Evolutionary conservation across 2,888 invertebrate genomes (phyloP).

Genomic region (Xanthorhoe spadicearia): DNA sequence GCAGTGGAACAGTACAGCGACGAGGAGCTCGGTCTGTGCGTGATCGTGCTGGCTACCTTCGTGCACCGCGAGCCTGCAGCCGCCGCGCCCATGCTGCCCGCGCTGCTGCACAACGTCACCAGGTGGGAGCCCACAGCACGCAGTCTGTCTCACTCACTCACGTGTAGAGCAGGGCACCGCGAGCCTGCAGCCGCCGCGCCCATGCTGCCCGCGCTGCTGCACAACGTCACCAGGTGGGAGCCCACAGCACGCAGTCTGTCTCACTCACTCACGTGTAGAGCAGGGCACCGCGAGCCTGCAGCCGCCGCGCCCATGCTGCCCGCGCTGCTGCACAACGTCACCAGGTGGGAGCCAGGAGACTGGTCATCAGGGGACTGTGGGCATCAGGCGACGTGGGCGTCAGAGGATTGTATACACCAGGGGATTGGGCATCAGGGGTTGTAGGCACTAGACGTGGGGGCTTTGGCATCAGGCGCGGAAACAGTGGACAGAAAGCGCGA

Average conservation of each 20-base stretch:
- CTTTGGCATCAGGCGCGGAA: too few species aligned
- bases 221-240: conserved; percentile 95
- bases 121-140: conserved; percentile 87
- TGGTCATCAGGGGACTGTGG: too few species aligned
- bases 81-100: conserved; percentile 97
- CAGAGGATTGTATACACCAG: too few species aligned
- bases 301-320: conserved; percentile 87
- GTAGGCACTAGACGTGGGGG: too few species aligned
- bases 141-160: too few species aligned
- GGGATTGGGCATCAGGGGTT: too few species aligned
- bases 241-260: too few species aligned
- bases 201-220: conserved; percentile 95
- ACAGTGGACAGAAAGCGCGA: too few species aligned
- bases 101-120: conserved; percentile 94
- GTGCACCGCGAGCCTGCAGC: conserved; percentile 97
- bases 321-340: conserved; percentile 94
- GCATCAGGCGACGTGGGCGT: too few species aligned
- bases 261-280: too few species aligned
- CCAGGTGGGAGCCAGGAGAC: too few species aligned
- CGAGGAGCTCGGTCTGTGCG: conserved; percentile 97
- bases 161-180: conserved; percentile 86
- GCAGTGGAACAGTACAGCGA: conserved; percentile 97
- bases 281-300: conserved; percentile 94
- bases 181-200: conserved; percentile 87
- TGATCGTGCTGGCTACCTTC: conserved; percentile 97